Evolutionary conservation across 2,797 vertebrate species (phyloP).

Genomic region (Heliangelus exortis): DNA sequence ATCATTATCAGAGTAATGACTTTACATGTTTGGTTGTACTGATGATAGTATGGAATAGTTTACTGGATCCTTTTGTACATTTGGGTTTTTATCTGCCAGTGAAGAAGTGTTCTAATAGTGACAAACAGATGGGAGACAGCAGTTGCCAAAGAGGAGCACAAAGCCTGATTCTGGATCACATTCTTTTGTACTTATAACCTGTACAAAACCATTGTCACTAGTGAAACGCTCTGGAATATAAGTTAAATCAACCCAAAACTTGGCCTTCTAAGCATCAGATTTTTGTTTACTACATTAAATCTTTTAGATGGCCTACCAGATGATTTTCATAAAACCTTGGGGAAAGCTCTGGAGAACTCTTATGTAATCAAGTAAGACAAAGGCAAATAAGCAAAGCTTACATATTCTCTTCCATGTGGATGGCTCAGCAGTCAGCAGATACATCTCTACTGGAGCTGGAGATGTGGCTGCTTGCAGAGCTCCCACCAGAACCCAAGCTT

Average conservation of each 20-base stretch:
- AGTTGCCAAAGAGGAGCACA: constrained; percentile 44
- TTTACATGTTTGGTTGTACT: neutral
- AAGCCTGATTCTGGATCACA: constrained; percentile 23
- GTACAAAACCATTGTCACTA: constrained; percentile 11
- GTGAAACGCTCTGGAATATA: neutral
- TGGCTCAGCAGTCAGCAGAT: neutral
- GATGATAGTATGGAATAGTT: constrained; percentile 33
- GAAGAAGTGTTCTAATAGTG: constrained; percentile 41
- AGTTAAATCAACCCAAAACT: constrained; percentile 20
- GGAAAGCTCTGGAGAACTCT: neutral
- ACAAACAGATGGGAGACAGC: constrained; percentile 58
- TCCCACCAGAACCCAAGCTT: neutral
- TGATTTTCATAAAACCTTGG: constrained; percentile 35
- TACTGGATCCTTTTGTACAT: constrained; percentile 33
- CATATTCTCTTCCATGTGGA: neutral
- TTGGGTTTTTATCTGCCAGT: constrained; percentile 51
- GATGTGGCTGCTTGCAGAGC: neutral
- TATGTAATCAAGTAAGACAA: constrained; percentile 6
- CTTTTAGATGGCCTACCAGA: neutral
- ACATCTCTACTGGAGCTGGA: neutral
- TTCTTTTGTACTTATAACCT: constrained; percentile 62
- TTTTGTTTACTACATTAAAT: constrained; percentile 18
- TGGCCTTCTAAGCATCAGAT: neutral
- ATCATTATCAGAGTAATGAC: constrained; percentile 3
- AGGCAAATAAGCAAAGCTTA: neutral